These are phyloP conservation scores for Lynx canadensis DNA, from an alignment of 2,113 vertebrate genomes.

Conservation along the genomic window DNA sequence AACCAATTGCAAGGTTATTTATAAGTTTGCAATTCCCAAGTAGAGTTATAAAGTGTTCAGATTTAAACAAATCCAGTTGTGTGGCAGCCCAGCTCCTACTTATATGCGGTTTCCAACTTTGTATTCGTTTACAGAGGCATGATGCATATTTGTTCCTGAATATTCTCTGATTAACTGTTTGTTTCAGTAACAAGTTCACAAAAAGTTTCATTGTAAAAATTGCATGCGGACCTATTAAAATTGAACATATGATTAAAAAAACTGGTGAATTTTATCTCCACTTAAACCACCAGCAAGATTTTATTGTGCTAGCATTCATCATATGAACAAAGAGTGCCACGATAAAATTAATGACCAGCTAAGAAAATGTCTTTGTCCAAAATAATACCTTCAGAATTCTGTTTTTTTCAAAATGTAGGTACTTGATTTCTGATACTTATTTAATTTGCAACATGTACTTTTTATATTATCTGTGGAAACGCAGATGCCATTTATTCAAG, in stretches of 20 bases:
- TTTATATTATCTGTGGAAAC: conserved; percentile 29
- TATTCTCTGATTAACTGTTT: conserved; percentile 85
- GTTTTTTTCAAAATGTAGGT: not conserved
- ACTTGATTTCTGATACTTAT: conserved; percentile 45
- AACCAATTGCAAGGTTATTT: conserved; percentile 97
- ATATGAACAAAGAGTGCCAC: not conserved
- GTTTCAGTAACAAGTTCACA: conserved; percentile 74
- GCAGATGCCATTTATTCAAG: conserved; percentile 51
- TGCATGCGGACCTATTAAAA: conserved; percentile 46
- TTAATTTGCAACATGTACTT: conserved; percentile 25
- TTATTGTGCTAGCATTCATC: conserved; percentile 52
- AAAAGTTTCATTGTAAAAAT: conserved; percentile 71
- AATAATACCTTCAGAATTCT: not conserved
- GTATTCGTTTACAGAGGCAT: conserved; percentile 85
- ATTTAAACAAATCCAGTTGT: conserved; percentile 96
- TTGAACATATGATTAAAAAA: conserved; percentile 50
- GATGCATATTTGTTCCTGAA: conserved; percentile 83
- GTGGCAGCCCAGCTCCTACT: conserved; percentile 90
- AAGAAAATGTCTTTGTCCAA: conserved; percentile 38
- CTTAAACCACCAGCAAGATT: conserved; percentile 48
- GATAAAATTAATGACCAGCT: conserved; percentile 52
- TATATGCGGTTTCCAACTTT: conserved; percentile 91
- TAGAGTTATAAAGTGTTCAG: conserved; percentile 94
- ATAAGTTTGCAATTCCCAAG: conserved; percentile 95
- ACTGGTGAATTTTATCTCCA: conserved; percentile 56